Evolutionary conservation across 1,140 invertebrate species (phyloP), one percentile per base, ranked within the genome.

Genomic region (Melitaea cinxia): DNA sequence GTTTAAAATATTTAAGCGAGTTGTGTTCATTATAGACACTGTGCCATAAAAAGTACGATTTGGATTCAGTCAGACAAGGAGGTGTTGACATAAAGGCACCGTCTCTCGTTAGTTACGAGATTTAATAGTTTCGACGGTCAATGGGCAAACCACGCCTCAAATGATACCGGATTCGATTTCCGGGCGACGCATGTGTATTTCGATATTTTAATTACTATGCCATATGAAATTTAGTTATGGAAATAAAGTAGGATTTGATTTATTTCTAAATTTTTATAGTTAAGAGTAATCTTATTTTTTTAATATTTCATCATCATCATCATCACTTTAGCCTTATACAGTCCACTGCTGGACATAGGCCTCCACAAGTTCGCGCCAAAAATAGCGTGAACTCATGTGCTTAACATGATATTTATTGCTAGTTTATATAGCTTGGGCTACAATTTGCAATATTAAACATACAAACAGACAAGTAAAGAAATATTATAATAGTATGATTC

Each of bases 161-260:
- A 49, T 23, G 26, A 26, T 59, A 47, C 21, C n/a, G 56, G 56
- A 45, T 59, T 59, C 47, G 56, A 49, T 49, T 59, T 59, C 56
- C 56, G 56, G 56, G 15, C 47, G 17, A 47, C 10, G 42, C 23
- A 23, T 47, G 3, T 12, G 9, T 24, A 10, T 21, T 23, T 23
- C 14, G 21, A 4, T 4, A 47, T 47, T 23, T 21, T 21, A 47
- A 21, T 21, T 47, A 47, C 17, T n/a, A 19, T 45, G 17, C 19
- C 1, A 45, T 19, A 19, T 21, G 17, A 19, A 14, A 37, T n/a
- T 4, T 14, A 37, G 14, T 37, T 4, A 0, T 37, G 2, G n/a
- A 37, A 33, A 33, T 10, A 33, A n/a, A 35, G 10, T n/a, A n/a
- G 33, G 12, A n/a, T n/a, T 35, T n/a, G 4, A 39, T 15, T 15